Conservation (phyloP, 2,888 invertebrate genomes). For the Drosophila helvetica region DNA sequence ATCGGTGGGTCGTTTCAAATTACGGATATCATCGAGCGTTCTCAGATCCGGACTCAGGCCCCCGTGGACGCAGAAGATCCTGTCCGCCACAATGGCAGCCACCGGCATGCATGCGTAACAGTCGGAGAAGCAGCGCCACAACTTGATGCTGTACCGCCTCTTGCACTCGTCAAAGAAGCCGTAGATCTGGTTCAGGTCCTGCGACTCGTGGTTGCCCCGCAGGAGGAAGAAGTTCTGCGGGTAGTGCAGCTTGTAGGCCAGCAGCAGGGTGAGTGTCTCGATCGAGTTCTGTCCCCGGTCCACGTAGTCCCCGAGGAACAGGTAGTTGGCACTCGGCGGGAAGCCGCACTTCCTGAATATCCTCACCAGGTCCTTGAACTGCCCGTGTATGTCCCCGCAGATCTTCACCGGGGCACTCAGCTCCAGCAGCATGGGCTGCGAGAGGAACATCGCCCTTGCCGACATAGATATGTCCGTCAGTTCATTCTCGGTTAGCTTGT, state of each 20-base stretch:
- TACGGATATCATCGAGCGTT: constrained; percentile 19
- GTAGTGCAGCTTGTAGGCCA: constrained; percentile 31
- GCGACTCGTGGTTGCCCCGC: constrained; percentile 40
- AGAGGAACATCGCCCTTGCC: constrained; percentile 17
- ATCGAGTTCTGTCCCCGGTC: constrained; percentile 29
- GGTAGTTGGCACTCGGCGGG: constrained; percentile 28
- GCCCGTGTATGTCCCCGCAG: constrained; percentile 37
- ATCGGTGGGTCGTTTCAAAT: constrained; percentile 17
- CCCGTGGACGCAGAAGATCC: constrained; percentile 37
- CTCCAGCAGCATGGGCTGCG: constrained; percentile 40
- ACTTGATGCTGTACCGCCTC: constrained; percentile 22
- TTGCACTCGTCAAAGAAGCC: constrained; percentile 42
- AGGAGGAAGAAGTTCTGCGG: constrained; percentile 33
- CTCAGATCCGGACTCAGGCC: constrained; percentile 31
- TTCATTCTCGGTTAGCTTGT: constrained; percentile 5
- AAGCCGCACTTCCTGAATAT: constrained; percentile 29
- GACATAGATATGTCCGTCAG: not conserved
- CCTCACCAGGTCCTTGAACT: constrained; percentile 36
- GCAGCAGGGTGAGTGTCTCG: constrained; percentile 29
- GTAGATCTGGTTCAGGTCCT: constrained; percentile 34
- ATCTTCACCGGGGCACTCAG: constrained; percentile 34
- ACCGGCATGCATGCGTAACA: constrained; percentile 44
- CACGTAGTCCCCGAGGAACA: constrained; percentile 40
- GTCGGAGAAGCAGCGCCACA: constrained; percentile 37
- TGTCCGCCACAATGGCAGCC: constrained; percentile 32